Conservation (phyloP, 1,140 invertebrate genomes). For the Tyrophagus putrescentiae region DNA sequence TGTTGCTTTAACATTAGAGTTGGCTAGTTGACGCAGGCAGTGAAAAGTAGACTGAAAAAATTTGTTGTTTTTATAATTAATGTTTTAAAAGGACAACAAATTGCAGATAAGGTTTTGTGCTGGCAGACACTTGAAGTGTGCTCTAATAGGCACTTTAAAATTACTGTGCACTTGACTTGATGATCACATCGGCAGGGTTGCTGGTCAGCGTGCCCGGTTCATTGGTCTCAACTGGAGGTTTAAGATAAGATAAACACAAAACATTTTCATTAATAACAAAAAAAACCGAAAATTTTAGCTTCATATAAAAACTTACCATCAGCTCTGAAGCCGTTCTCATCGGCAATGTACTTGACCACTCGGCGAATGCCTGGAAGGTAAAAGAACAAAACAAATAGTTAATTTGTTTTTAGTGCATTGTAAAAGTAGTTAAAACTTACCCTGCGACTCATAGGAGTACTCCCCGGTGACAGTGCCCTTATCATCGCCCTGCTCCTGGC, state of each 20-base stretch:
- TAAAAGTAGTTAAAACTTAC: no score
- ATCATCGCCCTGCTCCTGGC: conserved; percentile 18
- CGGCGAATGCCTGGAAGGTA: conserved; percentile 5
- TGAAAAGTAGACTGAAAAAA: no score
- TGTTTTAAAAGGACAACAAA: not conserved
- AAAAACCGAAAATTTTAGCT: not conserved
- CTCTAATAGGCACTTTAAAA: no score
- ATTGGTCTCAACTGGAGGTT: conserved; percentile 22
- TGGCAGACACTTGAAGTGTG: no score
- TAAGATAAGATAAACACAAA: not conserved
- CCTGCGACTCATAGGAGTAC: conserved; percentile 10
- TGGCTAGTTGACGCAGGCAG: no score
- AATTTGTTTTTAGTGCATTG: no score
- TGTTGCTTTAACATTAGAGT: no score
- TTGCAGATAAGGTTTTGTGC: not conserved
- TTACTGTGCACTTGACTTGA: conserved; percentile 18
- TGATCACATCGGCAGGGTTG: conserved; percentile 25
- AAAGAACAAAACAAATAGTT: no score
- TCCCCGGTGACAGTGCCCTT: conserved; percentile 18
- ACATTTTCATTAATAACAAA: not conserved
- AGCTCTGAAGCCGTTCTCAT: conserved; percentile 25
- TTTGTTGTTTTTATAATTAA: not conserved
- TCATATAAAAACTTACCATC: not conserved
- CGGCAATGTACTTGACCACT: conserved; percentile 21
- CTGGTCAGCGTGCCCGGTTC: conserved; percentile 24